These are phyloP conservation scores for Syrista parreyssii DNA, from an alignment of 2,888 invertebrate species.

Conservation along the genomic window DNA sequence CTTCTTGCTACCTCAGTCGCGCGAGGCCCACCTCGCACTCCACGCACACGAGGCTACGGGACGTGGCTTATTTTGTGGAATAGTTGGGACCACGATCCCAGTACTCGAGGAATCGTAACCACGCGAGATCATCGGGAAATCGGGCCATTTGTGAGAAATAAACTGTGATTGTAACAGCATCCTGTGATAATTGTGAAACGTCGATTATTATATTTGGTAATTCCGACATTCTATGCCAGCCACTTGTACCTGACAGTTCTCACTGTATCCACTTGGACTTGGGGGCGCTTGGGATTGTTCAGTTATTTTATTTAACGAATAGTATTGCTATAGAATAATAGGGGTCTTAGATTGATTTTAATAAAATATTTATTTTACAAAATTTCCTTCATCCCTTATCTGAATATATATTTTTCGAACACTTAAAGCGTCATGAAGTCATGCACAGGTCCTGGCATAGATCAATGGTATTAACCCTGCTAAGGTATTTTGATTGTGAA, in stretches of 20 bases:
- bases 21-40: slow-evolving; percentile 49
- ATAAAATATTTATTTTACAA: background rate
- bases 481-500: background rate
- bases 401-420: background rate
- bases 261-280: background rate
- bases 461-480: background rate
- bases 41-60: background rate
- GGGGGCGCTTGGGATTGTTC: background rate
- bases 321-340: background rate
- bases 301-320: background rate
- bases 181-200: background rate
- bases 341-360: background rate
- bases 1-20: slow-evolving; percentile 53
- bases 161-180: background rate
- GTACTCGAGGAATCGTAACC: background rate
- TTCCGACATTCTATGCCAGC: background rate
- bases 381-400: background rate
- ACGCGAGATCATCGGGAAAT: background rate
- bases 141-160: background rate
- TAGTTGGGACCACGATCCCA: background rate
- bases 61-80: background rate
- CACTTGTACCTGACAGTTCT: background rate
- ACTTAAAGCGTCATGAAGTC: background rate
- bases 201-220: background rate
- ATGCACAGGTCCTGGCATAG: background rate